Evolutionary conservation across 2,888 invertebrate genomes (phyloP).

Genomic region (Megaustenia siamemsis): DNA sequence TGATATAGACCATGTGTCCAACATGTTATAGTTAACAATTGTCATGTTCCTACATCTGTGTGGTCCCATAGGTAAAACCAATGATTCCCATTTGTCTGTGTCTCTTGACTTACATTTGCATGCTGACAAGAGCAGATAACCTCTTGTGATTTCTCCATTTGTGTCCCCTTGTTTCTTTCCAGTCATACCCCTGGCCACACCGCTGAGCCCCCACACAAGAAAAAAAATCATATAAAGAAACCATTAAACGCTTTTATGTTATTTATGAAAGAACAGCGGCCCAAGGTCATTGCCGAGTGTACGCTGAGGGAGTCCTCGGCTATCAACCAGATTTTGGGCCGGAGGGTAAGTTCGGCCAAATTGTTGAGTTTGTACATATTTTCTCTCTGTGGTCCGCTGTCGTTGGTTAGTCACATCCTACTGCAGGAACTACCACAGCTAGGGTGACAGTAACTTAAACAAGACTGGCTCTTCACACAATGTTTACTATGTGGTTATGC

Average conservation of each 20-base stretch:
- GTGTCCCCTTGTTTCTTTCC: conserved; percentile 44
- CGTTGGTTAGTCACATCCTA: background rate
- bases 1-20: no score
- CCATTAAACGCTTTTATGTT: conserved; percentile 99
- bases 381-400: conserved; percentile 83
- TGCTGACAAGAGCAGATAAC: background rate
- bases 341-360: conserved; percentile 57
- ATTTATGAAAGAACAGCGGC: conserved; percentile 99
- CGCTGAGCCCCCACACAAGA: conserved; percentile 56
- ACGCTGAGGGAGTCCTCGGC: conserved; percentile 99
- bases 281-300: conserved; percentile 98
- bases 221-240: conserved; percentile 93
- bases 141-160: conserved; percentile 14
- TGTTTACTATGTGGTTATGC: conserved; percentile 42
- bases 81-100: no score
- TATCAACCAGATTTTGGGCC: conserved; percentile 97
- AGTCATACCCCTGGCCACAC: conserved; percentile 81
- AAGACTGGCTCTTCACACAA: background rate
- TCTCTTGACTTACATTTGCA: background rate
- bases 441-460: background rate
- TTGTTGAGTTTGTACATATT: conserved; percentile 77
- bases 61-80: no score
- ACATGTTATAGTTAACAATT: no score
- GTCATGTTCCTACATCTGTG: no score
- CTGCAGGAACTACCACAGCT: background rate